A percentile compares a stretch with the other conserved stretches of the same genome.
Evolutionary conservation across 2,797 vertebrate species (phyloP).

Genomic region (Novumbra hubbsi): DNA sequence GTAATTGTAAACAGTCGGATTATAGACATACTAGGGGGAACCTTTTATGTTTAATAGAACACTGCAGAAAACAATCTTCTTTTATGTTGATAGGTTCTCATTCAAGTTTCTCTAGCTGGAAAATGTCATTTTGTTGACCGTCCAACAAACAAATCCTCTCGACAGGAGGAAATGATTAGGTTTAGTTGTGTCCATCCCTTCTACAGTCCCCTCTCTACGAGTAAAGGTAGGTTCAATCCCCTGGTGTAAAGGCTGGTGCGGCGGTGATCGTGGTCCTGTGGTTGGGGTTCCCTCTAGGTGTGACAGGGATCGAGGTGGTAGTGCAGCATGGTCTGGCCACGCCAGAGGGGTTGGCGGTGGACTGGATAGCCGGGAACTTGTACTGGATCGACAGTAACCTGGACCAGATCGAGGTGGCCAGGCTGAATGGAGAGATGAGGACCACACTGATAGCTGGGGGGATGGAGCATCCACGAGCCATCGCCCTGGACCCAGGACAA

Average conservation of each 20-base stretch:
- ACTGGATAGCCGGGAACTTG: conserved; percentile 96
- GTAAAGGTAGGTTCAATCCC: not conserved
- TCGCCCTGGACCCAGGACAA: conserved; percentile 93
- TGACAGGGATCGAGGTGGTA: conserved; percentile 90
- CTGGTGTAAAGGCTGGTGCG: not conserved
- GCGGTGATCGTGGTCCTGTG: conserved; percentile 16
- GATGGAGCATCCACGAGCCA: conserved; percentile 97
- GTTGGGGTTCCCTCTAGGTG: conserved; percentile 72
- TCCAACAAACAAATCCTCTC: not conserved
- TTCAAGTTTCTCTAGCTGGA: conserved; percentile 19
- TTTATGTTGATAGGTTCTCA: conserved; percentile 39
- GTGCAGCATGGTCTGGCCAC: conserved; percentile 96
- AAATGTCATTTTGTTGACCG: not conserved
- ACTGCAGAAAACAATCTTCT: conserved; percentile 39
- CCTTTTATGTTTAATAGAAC: conserved; percentile 53
- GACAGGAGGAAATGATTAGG: not conserved
- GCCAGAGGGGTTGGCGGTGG: conserved; percentile 94
- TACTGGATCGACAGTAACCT: conserved; percentile 99
- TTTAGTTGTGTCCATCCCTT: not conserved
- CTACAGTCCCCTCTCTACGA: not conserved
- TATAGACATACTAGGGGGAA: conserved; percentile 53
- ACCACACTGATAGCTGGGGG: conserved; percentile 92
- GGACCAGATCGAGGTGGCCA: conserved; percentile 98
- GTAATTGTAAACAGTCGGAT: conserved; percentile 68
- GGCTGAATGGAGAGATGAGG: conserved; percentile 90